A percentile compares a stretch with the other conserved stretches of the same genome.
These are phyloP conservation scores for Dascyllus trimaculatus DNA, from an alignment of 2,113 vertebrate genomes.

Conservation along the genomic window DNA sequence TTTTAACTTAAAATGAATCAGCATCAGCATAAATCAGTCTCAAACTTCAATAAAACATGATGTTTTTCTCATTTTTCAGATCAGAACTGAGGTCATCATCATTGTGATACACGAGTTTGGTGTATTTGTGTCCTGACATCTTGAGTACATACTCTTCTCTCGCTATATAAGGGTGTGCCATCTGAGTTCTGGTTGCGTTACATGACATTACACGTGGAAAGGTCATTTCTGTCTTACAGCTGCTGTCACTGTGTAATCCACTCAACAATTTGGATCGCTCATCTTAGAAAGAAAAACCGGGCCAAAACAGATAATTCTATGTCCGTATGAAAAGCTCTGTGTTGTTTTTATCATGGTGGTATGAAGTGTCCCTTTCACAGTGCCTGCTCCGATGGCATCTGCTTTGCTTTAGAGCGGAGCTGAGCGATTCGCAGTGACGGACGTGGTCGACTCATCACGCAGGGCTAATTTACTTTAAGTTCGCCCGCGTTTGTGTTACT, in stretches of 20 bases:
- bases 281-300: constrained; percentile 11
- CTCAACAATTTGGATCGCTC: constrained; percentile 41
- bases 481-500: constrained; percentile 64
- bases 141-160: neutral
- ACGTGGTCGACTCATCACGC: constrained; percentile 76
- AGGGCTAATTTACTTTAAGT: constrained; percentile 78
- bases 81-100: neutral
- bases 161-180: neutral
- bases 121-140: constrained; percentile 10
- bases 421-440: constrained; percentile 71
- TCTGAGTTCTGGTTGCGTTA: constrained; percentile 24
- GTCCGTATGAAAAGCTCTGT: constrained; percentile 39
- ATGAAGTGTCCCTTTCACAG: constrained; percentile 50
- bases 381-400: constrained; percentile 74
- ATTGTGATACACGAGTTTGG: neutral
- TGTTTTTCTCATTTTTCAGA: constrained; percentile 30
- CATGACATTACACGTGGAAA: constrained; percentile 39
- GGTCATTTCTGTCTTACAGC: constrained; percentile 42
- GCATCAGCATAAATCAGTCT: constrained; percentile 36
- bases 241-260: constrained; percentile 43
- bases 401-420: constrained; percentile 79
- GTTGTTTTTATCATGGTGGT: constrained; percentile 65
- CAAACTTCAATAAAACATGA: constrained; percentile 29
- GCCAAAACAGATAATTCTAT: constrained; percentile 18
- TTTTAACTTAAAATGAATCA: too few relatives aligned